Evolutionary conservation across 35 echinoderm and acorn worm genomes (phyloP), one percentile per base, ranked within the genome.

Genomic region (Diadema setosum): DNA sequence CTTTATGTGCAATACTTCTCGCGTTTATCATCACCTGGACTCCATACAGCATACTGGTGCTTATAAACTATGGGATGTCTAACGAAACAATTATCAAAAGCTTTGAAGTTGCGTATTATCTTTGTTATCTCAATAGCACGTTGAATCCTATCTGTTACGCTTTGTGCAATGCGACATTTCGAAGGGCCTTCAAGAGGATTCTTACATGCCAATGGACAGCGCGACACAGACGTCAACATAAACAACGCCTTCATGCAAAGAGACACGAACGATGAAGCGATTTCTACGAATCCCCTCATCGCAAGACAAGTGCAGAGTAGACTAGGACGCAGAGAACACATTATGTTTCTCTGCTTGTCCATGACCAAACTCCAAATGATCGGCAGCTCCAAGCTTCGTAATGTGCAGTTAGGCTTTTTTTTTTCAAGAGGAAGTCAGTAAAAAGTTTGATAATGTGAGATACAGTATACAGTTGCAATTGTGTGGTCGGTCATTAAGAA

Each of bases 111-210:
- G 90, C 92, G 4, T 99, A 99, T 69, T 99, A 93, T 92, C 89
- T 94, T 58, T 99, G 96, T 70, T 99, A 99, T 46, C 65, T 99
- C 8, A 99, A 99, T 59, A 99, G 96, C 86, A 99, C 96, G 6
- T 82, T 94, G 20, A 99, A 99, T 84, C 96, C 96, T 7, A 92
- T 99, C 65, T 99, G 96, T 87, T 99, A 99, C 73, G 96, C 96
- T 42, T 87, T 99, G 45, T 99, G 96, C 69, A 99, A 99, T 81
- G 83, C 91, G 61, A 94, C 90, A 63, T 99, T 99, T 87, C 81
- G 96, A 29, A 91, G 83, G 42, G 85, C 96, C 16, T 99, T 99
- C 84, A 91, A 90, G 80, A 90, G 90, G 43, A 99, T 99, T 59
- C 69, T 99, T 59, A 88, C 86, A 14, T 99, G 96, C 56, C 85